phyloP scores from a whole-genome alignment of 2,113 vertebrate species.

The Cyprinodon variegatus region DNA sequence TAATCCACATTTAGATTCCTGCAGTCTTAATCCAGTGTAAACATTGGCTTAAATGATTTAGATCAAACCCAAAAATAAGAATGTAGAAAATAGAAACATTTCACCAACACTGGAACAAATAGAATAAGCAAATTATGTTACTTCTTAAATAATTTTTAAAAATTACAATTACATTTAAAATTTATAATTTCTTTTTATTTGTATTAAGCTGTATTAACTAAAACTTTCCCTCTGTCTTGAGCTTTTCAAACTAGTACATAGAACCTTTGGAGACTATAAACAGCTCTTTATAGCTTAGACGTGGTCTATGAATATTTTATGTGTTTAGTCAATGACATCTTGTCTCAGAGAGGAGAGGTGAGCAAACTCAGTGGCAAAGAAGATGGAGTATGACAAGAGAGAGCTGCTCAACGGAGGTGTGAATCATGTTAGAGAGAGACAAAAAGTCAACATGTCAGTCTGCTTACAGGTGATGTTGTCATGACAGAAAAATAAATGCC shows the following conservation, averaged over 20 bases:
- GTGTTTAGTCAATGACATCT: slow-evolving; percentile 50
- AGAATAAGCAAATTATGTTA: too few species aligned
- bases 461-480: not conserved
- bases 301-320: slow-evolving; percentile 57
- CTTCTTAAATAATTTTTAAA: too few species aligned
- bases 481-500: slow-evolving; percentile 13
- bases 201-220: not conserved
- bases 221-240: not conserved
- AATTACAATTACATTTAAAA: too few species aligned
- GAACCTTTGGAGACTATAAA: slow-evolving; percentile 15
- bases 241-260: not conserved
- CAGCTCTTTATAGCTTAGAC: slow-evolving; percentile 9
- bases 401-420: slow-evolving; percentile 17
- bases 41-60: too few species aligned
- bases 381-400: slow-evolving; percentile 41
- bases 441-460: slow-evolving; percentile 4
- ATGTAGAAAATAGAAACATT: too few species aligned
- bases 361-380: slow-evolving; percentile 35
- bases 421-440: slow-evolving; percentile 17
- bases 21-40: too few species aligned
- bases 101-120: too few species aligned
- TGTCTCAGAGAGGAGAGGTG: not conserved
- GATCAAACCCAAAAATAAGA: too few species aligned
- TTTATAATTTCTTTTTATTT: too few species aligned
- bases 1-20: too few species aligned